Evolutionary conservation across 2,113 vertebrate genomes (phyloP).

Genomic region (Fregetta grallaria): DNA sequence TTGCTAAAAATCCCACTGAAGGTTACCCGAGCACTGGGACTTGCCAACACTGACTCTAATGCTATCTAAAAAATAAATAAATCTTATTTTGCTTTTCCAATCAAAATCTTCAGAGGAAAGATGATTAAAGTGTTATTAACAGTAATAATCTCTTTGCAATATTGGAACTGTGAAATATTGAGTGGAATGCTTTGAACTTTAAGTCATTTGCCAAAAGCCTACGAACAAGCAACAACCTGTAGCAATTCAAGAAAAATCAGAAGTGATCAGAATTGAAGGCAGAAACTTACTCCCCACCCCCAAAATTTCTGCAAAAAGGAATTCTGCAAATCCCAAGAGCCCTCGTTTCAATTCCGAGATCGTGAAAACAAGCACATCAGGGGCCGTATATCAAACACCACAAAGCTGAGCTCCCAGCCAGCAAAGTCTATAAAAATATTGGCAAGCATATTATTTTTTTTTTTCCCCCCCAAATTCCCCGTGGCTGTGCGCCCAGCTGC

Average conservation of each 20-base stretch:
- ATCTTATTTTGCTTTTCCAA: neutral
- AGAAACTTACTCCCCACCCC: rapidly evolving
- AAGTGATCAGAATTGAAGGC: rapidly evolving
- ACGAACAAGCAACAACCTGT: neutral
- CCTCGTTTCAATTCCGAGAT: rapidly evolving
- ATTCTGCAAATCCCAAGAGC: neutral
- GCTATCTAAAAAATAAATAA: neutral
- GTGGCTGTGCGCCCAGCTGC: neutral
- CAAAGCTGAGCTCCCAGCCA: neutral
- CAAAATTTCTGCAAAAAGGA: neutral
- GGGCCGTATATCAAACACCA: rapidly evolving
- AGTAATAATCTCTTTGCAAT: neutral
- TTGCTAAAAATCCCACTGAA: neutral
- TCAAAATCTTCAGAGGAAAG: neutral
- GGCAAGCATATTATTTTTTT: neutral
- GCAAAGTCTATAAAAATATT: neutral
- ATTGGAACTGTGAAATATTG: neutral
- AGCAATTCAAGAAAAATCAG: neutral
- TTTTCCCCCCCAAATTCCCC: neutral
- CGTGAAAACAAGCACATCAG: neutral
- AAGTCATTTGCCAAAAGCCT: neutral
- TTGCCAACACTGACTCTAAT: neutral
- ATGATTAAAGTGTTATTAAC: neutral
- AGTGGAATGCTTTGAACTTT: neutral
- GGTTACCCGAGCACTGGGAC: neutral